phyloP scores from a whole-genome alignment of 2,797 vertebrate genomes.

The Anguilla obscura region DNA sequence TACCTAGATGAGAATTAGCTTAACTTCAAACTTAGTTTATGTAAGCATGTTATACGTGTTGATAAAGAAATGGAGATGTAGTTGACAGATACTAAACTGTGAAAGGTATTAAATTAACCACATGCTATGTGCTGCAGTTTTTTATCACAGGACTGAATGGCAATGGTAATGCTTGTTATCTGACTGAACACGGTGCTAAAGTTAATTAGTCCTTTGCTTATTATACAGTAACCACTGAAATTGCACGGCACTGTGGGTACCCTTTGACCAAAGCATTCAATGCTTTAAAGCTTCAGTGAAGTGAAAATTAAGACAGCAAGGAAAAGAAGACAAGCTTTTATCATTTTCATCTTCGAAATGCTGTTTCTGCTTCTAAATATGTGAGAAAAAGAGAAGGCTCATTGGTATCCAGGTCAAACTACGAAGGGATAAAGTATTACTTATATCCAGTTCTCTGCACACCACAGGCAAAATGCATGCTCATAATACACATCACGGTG shows the following conservation, averaged over 20 bases:
- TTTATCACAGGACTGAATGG: background rate
- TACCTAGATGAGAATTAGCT: background rate
- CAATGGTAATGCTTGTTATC: background rate
- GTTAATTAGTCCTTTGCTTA: background rate
- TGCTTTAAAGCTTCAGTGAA: background rate
- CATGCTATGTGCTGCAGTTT: background rate
- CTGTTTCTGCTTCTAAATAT: background rate
- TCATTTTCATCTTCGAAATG: background rate
- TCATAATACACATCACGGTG: background rate
- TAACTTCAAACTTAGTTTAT: background rate
- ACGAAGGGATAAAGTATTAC: background rate
- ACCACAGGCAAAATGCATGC: background rate
- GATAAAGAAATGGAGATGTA: background rate
- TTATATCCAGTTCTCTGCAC: background rate
- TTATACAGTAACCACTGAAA: background rate
- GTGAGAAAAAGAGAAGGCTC: background rate
- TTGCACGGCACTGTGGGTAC: background rate
- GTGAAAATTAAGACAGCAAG: background rate
- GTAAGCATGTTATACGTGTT: background rate
- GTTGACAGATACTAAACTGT: background rate
- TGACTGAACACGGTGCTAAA: background rate
- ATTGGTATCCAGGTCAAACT: slow-evolving; percentile 28
- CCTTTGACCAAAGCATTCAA: background rate
- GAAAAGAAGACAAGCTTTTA: background rate
- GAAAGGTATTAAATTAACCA: background rate